Evolutionary conservation across 2,113 vertebrate species (phyloP).

Genomic region (Hippotragus niger): DNA sequence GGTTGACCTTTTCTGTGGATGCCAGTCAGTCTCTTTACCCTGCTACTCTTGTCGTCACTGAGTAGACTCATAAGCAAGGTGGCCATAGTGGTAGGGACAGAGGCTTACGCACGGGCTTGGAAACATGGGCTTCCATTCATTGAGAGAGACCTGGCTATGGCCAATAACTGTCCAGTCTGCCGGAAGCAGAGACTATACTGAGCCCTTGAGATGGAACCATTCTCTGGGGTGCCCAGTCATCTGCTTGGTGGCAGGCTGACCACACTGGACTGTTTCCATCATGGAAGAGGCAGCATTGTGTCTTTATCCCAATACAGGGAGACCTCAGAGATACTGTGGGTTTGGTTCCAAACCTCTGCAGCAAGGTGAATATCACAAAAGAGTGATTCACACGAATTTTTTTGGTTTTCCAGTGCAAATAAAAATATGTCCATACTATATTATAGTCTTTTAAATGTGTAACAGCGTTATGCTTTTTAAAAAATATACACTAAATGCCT

Average conservation of each 20-base stretch:
- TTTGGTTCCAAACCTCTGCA: not conserved
- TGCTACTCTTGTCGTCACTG: not conserved
- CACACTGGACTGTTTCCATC: not conserved
- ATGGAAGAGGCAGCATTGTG: not conserved
- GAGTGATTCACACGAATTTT: not conserved
- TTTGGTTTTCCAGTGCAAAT: not conserved
- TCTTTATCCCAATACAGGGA: not conserved
- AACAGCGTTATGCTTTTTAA: accelerated
- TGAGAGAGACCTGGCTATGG: not conserved
- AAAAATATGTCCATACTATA: not conserved
- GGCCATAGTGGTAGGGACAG: no score
- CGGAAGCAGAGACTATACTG: not conserved
- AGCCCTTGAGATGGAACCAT: not conserved
- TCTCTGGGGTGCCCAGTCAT: not conserved
- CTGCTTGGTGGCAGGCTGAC: not conserved
- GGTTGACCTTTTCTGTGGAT: not conserved
- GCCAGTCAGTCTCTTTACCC: not conserved
- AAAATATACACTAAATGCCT: not conserved
- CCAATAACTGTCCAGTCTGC: not conserved
- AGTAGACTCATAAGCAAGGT: not conserved
- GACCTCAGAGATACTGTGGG: not conserved
- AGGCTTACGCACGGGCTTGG: not conserved
- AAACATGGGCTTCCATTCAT: not conserved
- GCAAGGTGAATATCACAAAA: not conserved
- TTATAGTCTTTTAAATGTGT: not conserved